phyloP scores from a whole-genome alignment of 2,888 invertebrate species.

The Drosophila pseudotalamancana region DNA sequence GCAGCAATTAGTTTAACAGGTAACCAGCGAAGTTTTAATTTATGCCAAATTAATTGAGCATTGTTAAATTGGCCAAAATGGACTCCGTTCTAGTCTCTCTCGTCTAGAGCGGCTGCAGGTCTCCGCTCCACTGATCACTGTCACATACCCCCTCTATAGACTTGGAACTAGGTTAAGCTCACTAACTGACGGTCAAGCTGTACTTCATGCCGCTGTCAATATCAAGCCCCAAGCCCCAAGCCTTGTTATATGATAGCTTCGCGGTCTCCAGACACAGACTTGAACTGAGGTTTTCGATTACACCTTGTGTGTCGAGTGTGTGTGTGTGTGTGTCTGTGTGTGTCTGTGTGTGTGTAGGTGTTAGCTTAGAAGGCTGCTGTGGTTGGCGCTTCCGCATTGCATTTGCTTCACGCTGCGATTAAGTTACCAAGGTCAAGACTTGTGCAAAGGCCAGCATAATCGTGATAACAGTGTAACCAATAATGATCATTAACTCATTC shows the following conservation, averaged over 20 bases:
- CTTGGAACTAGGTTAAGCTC: conserved; percentile 24
- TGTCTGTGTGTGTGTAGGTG: neutral
- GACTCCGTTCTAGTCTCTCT: neutral
- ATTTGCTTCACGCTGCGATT: conserved; percentile 68
- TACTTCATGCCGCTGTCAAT: conserved; percentile 14
- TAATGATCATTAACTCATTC: too few relatives aligned
- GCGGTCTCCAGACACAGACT: conserved; percentile 29
- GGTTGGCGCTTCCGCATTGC: conserved; percentile 58
- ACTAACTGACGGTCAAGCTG: neutral
- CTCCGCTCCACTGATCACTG: conserved; percentile 5
- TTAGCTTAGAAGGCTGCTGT: conserved; percentile 29
- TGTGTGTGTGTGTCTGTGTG: neutral
- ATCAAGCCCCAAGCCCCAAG: conserved; percentile 26
- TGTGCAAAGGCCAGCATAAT: neutral
- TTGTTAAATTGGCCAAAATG: conserved; percentile 37
- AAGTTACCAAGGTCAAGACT: conserved; percentile 75
- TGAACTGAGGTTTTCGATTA: conserved; percentile 40
- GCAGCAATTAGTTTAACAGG: conserved; percentile 60
- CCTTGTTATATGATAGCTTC: conserved; percentile 50
- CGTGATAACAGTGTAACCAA: neutral
- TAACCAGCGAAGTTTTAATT: conserved; percentile 55
- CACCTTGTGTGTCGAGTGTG: conserved; percentile 7
- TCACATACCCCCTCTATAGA: conserved; percentile 9
- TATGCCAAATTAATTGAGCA: conserved; percentile 78
- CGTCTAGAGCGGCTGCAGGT: too few relatives aligned